Evolutionary conservation across 2,113 vertebrate species (phyloP), one percentile per base, ranked within the genome.

Genomic region (Osmerus mordax): DNA sequence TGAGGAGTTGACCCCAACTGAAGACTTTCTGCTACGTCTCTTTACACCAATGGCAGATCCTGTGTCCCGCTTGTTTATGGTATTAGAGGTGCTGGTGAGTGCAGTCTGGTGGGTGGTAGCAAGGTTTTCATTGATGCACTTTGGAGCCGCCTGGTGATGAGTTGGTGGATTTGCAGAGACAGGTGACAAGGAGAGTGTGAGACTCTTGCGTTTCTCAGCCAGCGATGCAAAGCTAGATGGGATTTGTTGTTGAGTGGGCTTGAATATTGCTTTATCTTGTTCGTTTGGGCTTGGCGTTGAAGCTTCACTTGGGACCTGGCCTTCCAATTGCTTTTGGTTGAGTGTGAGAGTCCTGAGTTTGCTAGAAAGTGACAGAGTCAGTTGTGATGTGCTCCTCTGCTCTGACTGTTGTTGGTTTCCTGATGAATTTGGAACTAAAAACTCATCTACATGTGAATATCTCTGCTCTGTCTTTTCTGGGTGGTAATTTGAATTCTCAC

Each of bases 201-300:
- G 88, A 47, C 79, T 83, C 80, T 87, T 90, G 15, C 91, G 84
- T 69, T 90, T 90, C 19, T 91, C 91, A 3, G 76, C 68, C 1
- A 91, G 69, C 60, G 89, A 90, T 21, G 67, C 63, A n/a, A 80
- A 62, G 62, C 32, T 71, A 59, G 75, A 65, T 51, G 84, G 82
- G 72, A 86, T 68, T 62, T 85, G 88, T 41, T 82, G 82, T 19
- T 73, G 59, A n/a, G 76, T 62, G 28, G 86, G 78, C 69, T 81
- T 88, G 9, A 65, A 28, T 32, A 15, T 51, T 6, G 86, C 68
- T 59, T 52, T 68, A 36, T 61, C 36, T 3, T 74, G 29, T 51
- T 73, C 60, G 16, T 67, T 53, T 25, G 66, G 65, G 25, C 28
- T 55, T 0, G 58, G 59, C 23, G 36, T 55, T 3, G 60, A 2